Evolutionary conservation across 2,113 vertebrate species (phyloP).

Genomic region (Gasterosteus aculeatus): DNA sequence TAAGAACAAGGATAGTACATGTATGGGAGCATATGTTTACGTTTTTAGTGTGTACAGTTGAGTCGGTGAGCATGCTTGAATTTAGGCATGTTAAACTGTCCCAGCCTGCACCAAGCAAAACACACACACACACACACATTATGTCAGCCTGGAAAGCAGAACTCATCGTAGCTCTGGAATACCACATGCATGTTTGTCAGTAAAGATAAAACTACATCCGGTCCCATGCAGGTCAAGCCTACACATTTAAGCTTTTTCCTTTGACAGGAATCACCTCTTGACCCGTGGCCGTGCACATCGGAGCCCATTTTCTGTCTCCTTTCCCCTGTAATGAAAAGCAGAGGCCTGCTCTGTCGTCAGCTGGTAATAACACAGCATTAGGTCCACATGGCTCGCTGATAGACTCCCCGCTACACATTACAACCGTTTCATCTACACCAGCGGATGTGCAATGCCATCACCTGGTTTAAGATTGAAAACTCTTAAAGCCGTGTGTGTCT

Average conservation of each 20-base stretch:
- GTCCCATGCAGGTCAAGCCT: slow-evolving; percentile 15
- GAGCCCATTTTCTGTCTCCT: slow-evolving; percentile 58
- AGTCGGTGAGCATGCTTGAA: not conserved
- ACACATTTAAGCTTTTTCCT: slow-evolving; percentile 33
- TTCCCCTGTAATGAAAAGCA: slow-evolving; percentile 68
- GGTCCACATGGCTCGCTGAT: slow-evolving; percentile 45
- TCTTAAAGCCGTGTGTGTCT: not conserved
- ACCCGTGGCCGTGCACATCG: slow-evolving; percentile 39
- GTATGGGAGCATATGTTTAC: not conserved
- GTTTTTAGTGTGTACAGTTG: not conserved
- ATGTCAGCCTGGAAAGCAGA: not conserved
- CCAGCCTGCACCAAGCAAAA: slow-evolving; percentile 21
- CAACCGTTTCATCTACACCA: slow-evolving; percentile 62
- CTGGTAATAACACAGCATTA: slow-evolving; percentile 72
- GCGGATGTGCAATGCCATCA: slow-evolving; percentile 18
- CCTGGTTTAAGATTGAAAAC: slow-evolving; percentile 6
- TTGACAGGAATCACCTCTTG: slow-evolving; percentile 53
- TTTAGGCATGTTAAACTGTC: slow-evolving; percentile 45
- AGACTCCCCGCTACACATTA: slow-evolving; percentile 56
- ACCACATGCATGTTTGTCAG: slow-evolving; percentile 13
- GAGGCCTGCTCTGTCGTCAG: slow-evolving; percentile 70
- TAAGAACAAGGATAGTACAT: not conserved
- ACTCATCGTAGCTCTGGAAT: slow-evolving; percentile 17
- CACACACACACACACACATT: not conserved
- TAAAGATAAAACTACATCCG: slow-evolving; percentile 16